Percentiles rank a stretch among this genome's conserved stretches.
phyloP scores from a whole-genome alignment of 2,113 vertebrate genomes.

The Probosciger aterrimus region DNA sequence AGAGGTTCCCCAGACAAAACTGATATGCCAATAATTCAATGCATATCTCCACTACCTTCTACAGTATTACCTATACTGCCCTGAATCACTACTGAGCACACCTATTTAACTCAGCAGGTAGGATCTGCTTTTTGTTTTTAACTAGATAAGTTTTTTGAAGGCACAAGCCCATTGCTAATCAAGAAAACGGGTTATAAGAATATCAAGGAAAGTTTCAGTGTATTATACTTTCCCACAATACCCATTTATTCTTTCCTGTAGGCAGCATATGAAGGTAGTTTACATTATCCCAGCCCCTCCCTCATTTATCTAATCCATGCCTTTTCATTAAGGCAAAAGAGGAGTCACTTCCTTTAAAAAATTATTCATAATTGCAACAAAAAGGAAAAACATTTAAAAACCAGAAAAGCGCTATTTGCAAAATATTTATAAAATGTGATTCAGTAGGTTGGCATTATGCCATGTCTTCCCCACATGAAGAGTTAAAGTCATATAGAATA shows the following conservation, averaged over 20 bases:
- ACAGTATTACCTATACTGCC: fast-evolving
- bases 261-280: background rate
- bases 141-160: background rate
- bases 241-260: background rate
- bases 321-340: background rate
- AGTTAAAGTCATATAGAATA: background rate
- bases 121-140: background rate
- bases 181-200: background rate
- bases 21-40: background rate
- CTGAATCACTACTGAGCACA: background rate
- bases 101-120: background rate
- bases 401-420: background rate
- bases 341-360: background rate
- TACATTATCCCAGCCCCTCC: background rate
- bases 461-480: background rate
- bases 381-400: background rate
- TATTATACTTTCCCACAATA: background rate
- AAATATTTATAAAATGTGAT: background rate
- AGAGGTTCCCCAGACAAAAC: background rate
- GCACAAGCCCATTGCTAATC: background rate
- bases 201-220: background rate
- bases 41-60: background rate
- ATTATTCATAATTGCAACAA: background rate
- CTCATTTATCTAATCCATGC: background rate
- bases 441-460: background rate